A percentile compares a stretch with the other conserved stretches of the same genome.
Evolutionary conservation across 2,797 vertebrate genomes (phyloP).

Genomic region (Betta splendens): DNA sequence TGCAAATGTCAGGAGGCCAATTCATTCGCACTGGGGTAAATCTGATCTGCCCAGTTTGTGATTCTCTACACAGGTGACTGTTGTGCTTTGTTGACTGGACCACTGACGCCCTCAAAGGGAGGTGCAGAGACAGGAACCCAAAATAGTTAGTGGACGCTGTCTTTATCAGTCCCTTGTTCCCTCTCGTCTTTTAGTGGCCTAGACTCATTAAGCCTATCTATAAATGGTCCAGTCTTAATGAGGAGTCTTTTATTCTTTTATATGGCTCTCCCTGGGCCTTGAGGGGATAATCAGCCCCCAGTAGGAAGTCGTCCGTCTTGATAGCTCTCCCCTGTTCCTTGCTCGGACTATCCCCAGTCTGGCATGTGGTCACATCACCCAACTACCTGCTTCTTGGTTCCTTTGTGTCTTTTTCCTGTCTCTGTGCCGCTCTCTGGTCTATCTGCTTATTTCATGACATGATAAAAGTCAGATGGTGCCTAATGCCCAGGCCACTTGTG

Average conservation of each 20-base stretch:
- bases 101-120: slow-evolving; percentile 61
- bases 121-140: slow-evolving; percentile 62
- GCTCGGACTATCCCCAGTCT: slow-evolving; percentile 70
- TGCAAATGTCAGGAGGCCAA: background rate
- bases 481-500: slow-evolving; percentile 83
- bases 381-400: slow-evolving; percentile 28
- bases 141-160: slow-evolving; percentile 66
- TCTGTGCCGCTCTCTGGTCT: slow-evolving; percentile 41
- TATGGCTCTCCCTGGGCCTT: slow-evolving; percentile 71
- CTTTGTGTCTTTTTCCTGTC: slow-evolving; percentile 29
- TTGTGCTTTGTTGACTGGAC: slow-evolving; percentile 27
- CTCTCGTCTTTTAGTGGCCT: slow-evolving; percentile 77
- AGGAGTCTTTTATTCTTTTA: slow-evolving; percentile 84
- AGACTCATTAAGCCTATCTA: slow-evolving; percentile 82
- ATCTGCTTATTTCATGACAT: slow-evolving; percentile 87
- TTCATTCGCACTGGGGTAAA: slow-evolving; percentile 12
- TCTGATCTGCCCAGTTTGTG: too few species aligned
- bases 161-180: slow-evolving; percentile 66
- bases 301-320: slow-evolving; percentile 97
- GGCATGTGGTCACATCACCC: slow-evolving; percentile 45
- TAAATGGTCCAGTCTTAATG: slow-evolving; percentile 80
- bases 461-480: slow-evolving; percentile 90
- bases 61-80: slow-evolving; percentile 13
- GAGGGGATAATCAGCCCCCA: slow-evolving; percentile 83
- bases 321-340: slow-evolving; percentile 86